Evolutionary conservation across 2,888 invertebrate genomes (phyloP).

Genomic region (Rhogogaster chlorosoma): DNA sequence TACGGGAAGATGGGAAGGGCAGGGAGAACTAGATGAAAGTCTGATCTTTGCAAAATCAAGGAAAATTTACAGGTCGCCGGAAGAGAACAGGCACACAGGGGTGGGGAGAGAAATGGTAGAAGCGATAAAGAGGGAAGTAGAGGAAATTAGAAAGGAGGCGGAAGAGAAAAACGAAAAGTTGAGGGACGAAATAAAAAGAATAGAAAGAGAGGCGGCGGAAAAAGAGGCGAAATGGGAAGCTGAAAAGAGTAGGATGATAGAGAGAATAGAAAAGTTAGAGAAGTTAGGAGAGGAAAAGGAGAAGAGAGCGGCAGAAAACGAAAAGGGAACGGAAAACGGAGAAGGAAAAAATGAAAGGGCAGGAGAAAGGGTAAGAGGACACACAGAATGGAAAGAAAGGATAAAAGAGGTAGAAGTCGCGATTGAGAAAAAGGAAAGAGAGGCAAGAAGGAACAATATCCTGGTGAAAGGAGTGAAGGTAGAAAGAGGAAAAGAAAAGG

Average conservation of each 20-base stretch:
- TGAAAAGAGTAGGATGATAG: neutral
- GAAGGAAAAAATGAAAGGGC: neutral
- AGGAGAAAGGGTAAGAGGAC: too few species aligned
- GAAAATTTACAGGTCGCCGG: neutral
- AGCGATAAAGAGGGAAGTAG: neutral
- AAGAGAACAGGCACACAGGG: neutral
- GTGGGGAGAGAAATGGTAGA: neutral
- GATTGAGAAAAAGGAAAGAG: neutral
- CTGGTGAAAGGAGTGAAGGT: neutral
- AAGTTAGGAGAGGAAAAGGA: too few species aligned
- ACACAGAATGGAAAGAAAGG: neutral
- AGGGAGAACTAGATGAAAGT: too few species aligned
- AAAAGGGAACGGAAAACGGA: neutral
- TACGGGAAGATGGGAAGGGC: too few species aligned
- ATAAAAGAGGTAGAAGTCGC: neutral
- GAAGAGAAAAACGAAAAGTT: neutral
- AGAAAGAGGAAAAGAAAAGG: neutral
- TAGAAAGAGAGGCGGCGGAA: neutral
- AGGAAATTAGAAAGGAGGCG: neutral
- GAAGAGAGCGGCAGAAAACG: neutral
- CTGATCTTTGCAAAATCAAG: too few species aligned
- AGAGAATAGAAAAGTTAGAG: neutral
- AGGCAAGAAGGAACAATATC: neutral
- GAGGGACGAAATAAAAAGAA: too few species aligned
- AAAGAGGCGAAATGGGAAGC: neutral